Percentiles rank a stretch among this genome's conserved stretches.
These are phyloP conservation scores for Salmo trutta DNA, from an alignment of 2,797 vertebrate genomes.

Conservation along the genomic window DNA sequence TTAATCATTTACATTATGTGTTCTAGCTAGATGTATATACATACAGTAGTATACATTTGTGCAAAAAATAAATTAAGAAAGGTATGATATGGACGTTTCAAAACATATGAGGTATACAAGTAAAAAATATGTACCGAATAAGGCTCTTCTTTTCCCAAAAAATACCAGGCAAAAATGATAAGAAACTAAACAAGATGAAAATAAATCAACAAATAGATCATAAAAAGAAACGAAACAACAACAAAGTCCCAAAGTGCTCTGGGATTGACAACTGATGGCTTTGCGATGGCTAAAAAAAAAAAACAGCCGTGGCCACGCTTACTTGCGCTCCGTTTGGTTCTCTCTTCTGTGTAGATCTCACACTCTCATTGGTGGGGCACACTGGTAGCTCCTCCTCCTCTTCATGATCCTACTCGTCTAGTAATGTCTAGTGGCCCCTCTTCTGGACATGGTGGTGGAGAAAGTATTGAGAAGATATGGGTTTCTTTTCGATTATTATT, in stretches of 20 bases:
- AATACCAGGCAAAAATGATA: slow-evolving; percentile 78
- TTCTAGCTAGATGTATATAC: slow-evolving; percentile 73
- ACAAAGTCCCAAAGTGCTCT: slow-evolving; percentile 71
- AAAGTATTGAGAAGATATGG: slow-evolving; percentile 78
- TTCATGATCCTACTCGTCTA: slow-evolving; percentile 56
- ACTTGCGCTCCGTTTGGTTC: slow-evolving; percentile 73
- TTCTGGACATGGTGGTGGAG: slow-evolving; percentile 71
- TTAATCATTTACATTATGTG: slow-evolving; percentile 73
- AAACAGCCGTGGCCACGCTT: slow-evolving; percentile 69
- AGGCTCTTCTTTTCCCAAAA: slow-evolving; percentile 86
- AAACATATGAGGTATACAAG: slow-evolving; percentile 93
- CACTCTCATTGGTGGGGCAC: slow-evolving; percentile 68
- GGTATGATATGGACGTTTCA: slow-evolving; percentile 64
- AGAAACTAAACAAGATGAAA: slow-evolving; percentile 73
- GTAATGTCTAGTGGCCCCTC: slow-evolving; percentile 87
- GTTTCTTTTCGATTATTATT: slow-evolving; percentile 53
- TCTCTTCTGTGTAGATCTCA: slow-evolving; percentile 67
- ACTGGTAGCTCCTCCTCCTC: slow-evolving; percentile 66
- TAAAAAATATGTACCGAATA: slow-evolving; percentile 92
- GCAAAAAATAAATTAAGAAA: slow-evolving; percentile 72
- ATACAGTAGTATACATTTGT: slow-evolving; percentile 79
- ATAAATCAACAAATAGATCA: slow-evolving; percentile 59
- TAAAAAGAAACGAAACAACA: slow-evolving; percentile 65
- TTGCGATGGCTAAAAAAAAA: slow-evolving; percentile 76
- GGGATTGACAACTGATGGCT: slow-evolving; percentile 81